Base-by-base conservation (phyloP, 2,888 invertebrate genomes). In the Eremobia ochroleuca region DNA sequence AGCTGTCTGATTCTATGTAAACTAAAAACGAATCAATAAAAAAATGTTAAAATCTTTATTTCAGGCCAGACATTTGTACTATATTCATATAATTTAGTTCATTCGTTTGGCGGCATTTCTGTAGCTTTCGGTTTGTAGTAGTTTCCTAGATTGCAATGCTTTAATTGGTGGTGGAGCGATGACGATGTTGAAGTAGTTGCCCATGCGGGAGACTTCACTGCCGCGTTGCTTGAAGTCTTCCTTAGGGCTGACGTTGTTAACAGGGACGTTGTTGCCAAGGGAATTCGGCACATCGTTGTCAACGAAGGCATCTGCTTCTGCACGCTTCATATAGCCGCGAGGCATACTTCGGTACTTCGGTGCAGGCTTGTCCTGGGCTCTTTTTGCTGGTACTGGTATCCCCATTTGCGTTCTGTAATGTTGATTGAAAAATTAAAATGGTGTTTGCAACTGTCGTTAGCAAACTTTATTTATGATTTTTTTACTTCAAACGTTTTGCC, bases 161-260 rank as follows among this genome's bases (percentile, higher is more conserved):
- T 96, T 96, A 62, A 96, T 96, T 3, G 96, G 96, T 2, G 96
- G 96, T 3, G 96, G 96, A 0, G 96, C 96, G 66, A 97, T 97
- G 49, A 97, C 96, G 37, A 96, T 96, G 82, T 96, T 96, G 84
- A 96, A 97, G 86, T 96, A 97, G 90, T 97, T 97, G 21, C 96
- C 96, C 96, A 96, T 96, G 77, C 96, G 91, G 4, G 96, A 95
- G 1, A 95, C 89, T 67, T 96, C 96, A 1, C 93, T 88, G 11
- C 91, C 90, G n/a, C 93, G 90, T 85, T 75, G 82, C 8, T 94
- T 95, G 73, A 88, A 87, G 87, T 86, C 86, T 6, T 71, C 46
- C 62, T 87, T 87, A 15, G 86, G 64, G 72, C 46, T 79, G 15
- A 49, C 37, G 55, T 65, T 79, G 37, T 59, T 52, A 52, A 81